Percentiles rank a stretch among this genome's conserved stretches.
Conservation (phyloP, 2,888 invertebrate species). For the Tetragnatha montana region DNA sequence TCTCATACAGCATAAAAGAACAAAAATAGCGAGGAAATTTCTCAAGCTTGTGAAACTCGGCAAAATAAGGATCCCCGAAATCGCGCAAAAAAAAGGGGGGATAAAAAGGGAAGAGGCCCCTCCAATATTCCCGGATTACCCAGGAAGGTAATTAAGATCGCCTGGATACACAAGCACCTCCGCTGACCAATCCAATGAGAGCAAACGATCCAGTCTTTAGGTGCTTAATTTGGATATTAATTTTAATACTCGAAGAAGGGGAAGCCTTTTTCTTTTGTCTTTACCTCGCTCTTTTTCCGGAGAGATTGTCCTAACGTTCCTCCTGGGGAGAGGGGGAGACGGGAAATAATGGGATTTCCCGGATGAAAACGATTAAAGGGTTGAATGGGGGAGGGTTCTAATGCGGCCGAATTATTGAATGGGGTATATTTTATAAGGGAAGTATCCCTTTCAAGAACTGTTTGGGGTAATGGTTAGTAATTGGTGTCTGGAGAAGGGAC, state of each 20-base stretch:
- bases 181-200: constrained; percentile 68
- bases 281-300: background rate
- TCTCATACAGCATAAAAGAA: background rate
- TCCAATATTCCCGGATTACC: constrained; percentile 60
- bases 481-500: constrained; percentile 25
- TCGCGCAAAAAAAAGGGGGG: constrained; percentile 26
- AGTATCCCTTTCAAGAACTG: background rate
- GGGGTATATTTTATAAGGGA: constrained; percentile 10
- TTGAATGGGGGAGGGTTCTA: constrained; percentile 23
- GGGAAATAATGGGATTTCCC: constrained; percentile 55
- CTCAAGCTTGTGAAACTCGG: constrained; percentile 56
- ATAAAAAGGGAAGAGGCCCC: constrained; percentile 9
- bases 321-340: constrained; percentile 24
- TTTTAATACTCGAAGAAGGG: constrained; percentile 60
- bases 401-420: constrained; percentile 52
- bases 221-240: constrained; percentile 69
- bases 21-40: constrained; percentile 25
- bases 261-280: background rate
- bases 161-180: constrained; percentile 52
- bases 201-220: constrained; percentile 65
- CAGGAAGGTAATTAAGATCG: constrained; percentile 62
- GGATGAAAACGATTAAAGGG: constrained; percentile 49
- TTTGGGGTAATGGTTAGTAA: constrained; percentile 28
- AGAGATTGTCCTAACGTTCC: constrained; percentile 54
- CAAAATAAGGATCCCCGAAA: constrained; percentile 45